Percentiles rank a stretch among this genome's conserved stretches.
Conservation (phyloP, 2,888 invertebrate genomes). For the Drosophila kuntzei region DNA sequence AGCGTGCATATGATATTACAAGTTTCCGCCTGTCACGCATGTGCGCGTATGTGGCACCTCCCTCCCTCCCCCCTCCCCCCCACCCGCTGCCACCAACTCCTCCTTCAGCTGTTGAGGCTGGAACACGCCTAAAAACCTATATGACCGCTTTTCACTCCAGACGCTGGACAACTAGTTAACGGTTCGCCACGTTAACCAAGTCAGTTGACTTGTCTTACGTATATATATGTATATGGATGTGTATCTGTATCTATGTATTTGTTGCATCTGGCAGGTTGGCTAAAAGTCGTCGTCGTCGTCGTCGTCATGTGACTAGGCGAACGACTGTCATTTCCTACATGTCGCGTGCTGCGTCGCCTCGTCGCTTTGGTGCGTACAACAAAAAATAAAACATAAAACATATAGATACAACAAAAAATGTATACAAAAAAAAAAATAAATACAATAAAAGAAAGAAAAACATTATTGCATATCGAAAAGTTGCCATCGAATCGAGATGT, state of each 20-base stretch:
- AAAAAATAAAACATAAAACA: slow-evolving; percentile 3
- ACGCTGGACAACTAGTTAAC: slow-evolving; percentile 60
- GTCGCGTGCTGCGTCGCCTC: slow-evolving; percentile 68
- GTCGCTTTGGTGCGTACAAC: slow-evolving; percentile 40
- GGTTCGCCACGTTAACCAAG: slow-evolving; percentile 60
- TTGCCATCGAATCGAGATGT: slow-evolving; percentile 14
- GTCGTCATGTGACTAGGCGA: slow-evolving; percentile 57
- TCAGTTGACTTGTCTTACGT: slow-evolving; percentile 27
- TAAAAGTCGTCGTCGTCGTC: slow-evolving; percentile 36
- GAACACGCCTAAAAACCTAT: slow-evolving; percentile 69
- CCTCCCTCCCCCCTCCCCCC: slow-evolving; percentile 1
- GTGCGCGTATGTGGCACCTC: slow-evolving; percentile 46
- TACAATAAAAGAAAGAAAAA: slow-evolving; percentile 1
- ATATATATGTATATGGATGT: slow-evolving; percentile 1
- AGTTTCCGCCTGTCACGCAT: slow-evolving; percentile 80
- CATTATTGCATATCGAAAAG: slow-evolving; percentile 16
- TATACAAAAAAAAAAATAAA: not conserved
- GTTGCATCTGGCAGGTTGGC: slow-evolving; percentile 19
- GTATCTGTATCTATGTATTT: slow-evolving; percentile 1
- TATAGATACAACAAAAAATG: not conserved
- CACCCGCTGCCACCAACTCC: slow-evolving; percentile 1
- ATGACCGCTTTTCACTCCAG: slow-evolving; percentile 73
- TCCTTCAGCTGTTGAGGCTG: slow-evolving; percentile 13
- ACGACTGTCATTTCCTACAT: slow-evolving; percentile 72
- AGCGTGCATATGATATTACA: slow-evolving; percentile 77